Evolutionary conservation across 2,113 vertebrate species (phyloP), one percentile per base, ranked within the genome.

Genomic region (Pagrus major): DNA sequence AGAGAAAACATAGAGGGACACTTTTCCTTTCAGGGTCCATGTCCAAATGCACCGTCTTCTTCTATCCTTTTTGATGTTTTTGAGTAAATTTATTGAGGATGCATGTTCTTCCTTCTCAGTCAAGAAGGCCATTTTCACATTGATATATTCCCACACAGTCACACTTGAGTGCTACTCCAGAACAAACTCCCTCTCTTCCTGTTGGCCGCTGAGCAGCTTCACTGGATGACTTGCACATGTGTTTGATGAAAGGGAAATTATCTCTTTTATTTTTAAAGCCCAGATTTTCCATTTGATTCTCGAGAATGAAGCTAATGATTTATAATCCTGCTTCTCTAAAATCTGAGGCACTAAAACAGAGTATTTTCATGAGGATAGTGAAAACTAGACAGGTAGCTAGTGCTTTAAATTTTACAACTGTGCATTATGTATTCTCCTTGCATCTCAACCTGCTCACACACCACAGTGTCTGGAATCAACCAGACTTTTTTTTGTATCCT

Each of bases 211-310:
- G 25, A 61, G 41, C 31, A 27, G 55, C 9, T 73, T 52, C 46
- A 8, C 67, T 51, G 21, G 11, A 75, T 60, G 27, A 46, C 10
- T 65, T 65, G 33, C 65, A 79, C 65, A 66, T 75, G 76, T 70
- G 31, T 61, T 55, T 27, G 37, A 60, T 49, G 23, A 73, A 67
- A 46, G 44, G 44, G 44, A 72, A 37, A 71, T 42, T 37, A 44
- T 76, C 21, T 75, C 6, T 49, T 41, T 67, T 31, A 20, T 66
- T 44, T 52, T 52, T 14, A 52, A 54, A 21, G 18, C 23, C 29
- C 18, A 23, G 9, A 46, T 54, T 56, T 41, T 60, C 20, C 49
- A 2, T 77, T 52, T 39, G 44, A 60, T 67, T 71, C 23, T 52
- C 56, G 33, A 21, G 31, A 55, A 37, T 56, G 6, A 56, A 68